Percentiles rank a stretch among this genome's conserved stretches.
Evolutionary conservation across 2,888 invertebrate genomes (phyloP).

Genomic region (Chrysina gloriosa): DNA sequence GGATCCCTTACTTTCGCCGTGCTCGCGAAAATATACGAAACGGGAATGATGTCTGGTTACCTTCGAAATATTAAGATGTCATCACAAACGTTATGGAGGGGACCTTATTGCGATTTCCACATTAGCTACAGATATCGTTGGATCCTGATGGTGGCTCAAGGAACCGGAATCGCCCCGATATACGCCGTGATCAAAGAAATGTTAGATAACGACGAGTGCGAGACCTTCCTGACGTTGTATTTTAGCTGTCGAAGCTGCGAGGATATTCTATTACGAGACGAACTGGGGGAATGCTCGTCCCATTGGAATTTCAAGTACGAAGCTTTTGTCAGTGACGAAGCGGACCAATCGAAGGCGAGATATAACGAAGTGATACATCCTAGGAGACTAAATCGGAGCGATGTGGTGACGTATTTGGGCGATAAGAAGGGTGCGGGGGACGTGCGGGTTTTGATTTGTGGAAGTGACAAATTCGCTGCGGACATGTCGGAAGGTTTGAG

Average conservation of each 20-base stretch:
- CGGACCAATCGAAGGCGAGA: conserved; percentile 55
- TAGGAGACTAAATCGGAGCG: conserved; percentile 60
- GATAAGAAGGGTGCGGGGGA: conserved; percentile 55
- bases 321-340: conserved; percentile 67
- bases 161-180: conserved; percentile 81
- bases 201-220: conserved; percentile 75
- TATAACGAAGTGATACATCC: conserved; percentile 69
- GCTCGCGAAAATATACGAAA: conserved; percentile 67
- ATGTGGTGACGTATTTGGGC: conserved; percentile 61
- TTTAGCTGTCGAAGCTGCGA: conserved; percentile 72
- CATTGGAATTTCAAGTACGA: conserved; percentile 82
- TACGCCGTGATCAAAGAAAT: conserved; percentile 72
- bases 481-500: conserved; percentile 62
- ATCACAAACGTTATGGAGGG: conserved; percentile 73
- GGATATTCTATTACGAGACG: conserved; percentile 72
- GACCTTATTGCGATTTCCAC: conserved; percentile 76
- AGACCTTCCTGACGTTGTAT: conserved; percentile 72
- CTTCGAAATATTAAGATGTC: conserved; percentile 61
- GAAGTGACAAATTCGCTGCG: conserved; percentile 70
- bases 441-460: conserved; percentile 72
- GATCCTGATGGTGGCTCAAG: conserved; percentile 73
- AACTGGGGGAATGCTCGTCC: conserved; percentile 69
- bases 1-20: conserved; percentile 64
- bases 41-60: conserved; percentile 66
- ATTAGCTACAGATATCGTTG: conserved; percentile 64